Conservation (phyloP, 2,113 vertebrate species). For the Panthera uncia region DNA sequence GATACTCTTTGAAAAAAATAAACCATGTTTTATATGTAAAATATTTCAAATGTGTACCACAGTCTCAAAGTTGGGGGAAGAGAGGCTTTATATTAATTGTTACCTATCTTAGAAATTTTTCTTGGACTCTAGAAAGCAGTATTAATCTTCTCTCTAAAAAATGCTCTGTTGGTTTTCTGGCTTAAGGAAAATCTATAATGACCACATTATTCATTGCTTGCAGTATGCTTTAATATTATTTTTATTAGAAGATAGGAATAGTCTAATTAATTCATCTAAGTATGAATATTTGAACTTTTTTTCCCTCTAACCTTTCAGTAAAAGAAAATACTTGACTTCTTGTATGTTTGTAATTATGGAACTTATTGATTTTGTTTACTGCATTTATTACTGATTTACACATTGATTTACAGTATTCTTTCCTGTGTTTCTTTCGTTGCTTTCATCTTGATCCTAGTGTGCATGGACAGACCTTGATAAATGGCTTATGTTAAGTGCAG, state of each 20-base stretch:
- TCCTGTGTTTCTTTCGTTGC: not conserved
- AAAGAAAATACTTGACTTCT: not conserved
- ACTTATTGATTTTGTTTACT: conserved; percentile 17
- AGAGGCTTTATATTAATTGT: not conserved
- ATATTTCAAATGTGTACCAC: not conserved
- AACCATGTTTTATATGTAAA: not conserved
- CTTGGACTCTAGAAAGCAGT: not conserved
- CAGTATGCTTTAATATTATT: not conserved
- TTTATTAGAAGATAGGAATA: conserved; percentile 57
- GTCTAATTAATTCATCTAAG: conserved; percentile 55
- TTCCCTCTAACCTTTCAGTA: not conserved
- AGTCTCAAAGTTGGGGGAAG: not conserved
- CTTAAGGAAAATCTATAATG: conserved; percentile 68
- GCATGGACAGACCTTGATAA: not conserved
- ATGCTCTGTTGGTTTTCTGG: conserved; percentile 38
- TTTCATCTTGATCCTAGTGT: not conserved
- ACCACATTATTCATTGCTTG: conserved; percentile 48
- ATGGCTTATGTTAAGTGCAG: not conserved
- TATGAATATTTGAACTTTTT: conserved; percentile 28
- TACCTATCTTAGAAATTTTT: conserved; percentile 14
- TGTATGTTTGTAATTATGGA: not conserved
- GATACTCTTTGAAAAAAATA: not conserved
- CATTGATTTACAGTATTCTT: not conserved
- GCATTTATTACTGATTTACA: not conserved
- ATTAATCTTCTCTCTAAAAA: conserved; percentile 41